A percentile compares a stretch with the other conserved stretches of the same genome.
Evolutionary conservation across 1,140 invertebrate species (phyloP).

Genomic region (Bombus superbus): DNA sequence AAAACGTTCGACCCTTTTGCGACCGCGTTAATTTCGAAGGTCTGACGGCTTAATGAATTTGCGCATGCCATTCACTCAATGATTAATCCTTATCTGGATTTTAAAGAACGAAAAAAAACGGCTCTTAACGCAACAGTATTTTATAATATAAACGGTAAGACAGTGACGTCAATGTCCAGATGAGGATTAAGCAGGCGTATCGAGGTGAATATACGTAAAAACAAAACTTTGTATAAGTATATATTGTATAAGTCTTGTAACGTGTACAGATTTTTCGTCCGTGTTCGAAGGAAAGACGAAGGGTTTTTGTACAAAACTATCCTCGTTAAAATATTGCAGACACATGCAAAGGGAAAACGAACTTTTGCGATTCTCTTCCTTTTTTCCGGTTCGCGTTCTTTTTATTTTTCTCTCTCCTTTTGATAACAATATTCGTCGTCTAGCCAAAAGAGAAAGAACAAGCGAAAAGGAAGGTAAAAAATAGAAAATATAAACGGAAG

Average conservation of each 20-base stretch:
- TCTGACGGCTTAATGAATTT: constrained; percentile 45
- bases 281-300: constrained; percentile 22
- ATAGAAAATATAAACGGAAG: neutral
- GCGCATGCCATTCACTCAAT: constrained; percentile 11
- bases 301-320: constrained; percentile 45
- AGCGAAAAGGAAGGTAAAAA: neutral
- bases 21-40: neutral
- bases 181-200: constrained; percentile 12
- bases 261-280: constrained; percentile 48
- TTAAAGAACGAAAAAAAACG: neutral
- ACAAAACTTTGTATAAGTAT: constrained; percentile 40
- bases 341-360: neutral
- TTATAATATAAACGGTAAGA: constrained; percentile 15
- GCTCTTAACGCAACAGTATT: constrained; percentile 19
- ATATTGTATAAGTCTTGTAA: constrained; percentile 49
- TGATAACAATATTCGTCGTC: constrained; percentile 35
- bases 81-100: constrained; percentile 27
- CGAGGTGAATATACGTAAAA: constrained; percentile 37
- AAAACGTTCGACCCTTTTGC: constrained; percentile 43
- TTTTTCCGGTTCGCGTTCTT: neutral
- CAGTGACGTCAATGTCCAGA: neutral
- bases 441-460: constrained; percentile 16
- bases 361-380: constrained; percentile 11
- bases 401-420: constrained; percentile 1
- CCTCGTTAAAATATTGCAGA: constrained; percentile 4